These are phyloP conservation scores for Chloropsis hardwickii DNA, from an alignment of 2,113 vertebrate genomes.

Conservation along the genomic window DNA sequence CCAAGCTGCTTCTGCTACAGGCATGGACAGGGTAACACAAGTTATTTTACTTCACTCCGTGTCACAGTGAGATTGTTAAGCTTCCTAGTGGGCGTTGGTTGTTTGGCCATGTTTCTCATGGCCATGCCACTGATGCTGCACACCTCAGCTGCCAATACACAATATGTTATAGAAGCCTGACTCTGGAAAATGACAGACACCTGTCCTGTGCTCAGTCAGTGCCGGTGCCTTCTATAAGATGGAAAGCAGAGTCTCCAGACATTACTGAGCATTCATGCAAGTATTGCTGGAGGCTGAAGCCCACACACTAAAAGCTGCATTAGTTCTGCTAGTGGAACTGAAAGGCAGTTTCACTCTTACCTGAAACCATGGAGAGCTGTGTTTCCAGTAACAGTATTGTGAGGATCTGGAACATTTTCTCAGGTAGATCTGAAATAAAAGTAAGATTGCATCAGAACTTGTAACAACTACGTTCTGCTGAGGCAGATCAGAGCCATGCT, in stretches of 20 bases:
- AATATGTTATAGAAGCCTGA: neutral
- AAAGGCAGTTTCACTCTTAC: constrained; percentile 22
- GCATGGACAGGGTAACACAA: neutral
- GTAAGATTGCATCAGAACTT: neutral
- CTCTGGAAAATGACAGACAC: rapidly evolving
- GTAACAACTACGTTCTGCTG: neutral
- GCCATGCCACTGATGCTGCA: neutral
- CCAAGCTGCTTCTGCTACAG: neutral
- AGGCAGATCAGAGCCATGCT: neutral
- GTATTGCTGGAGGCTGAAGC: neutral
- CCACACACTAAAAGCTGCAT: rapidly evolving
- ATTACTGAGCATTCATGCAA: neutral
- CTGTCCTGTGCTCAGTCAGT: neutral
- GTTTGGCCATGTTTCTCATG: neutral
- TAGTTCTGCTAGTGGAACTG: neutral
- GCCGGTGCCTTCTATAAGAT: neutral
- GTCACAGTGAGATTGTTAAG: neutral
- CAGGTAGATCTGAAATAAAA: constrained; percentile 45
- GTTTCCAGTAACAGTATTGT: constrained; percentile 10
- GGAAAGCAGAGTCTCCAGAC: neutral
- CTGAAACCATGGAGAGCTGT: constrained; percentile 7
- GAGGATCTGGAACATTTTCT: constrained; percentile 54
- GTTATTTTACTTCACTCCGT: neutral
- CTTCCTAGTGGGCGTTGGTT: neutral
- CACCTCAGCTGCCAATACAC: neutral